phyloP scores from a whole-genome alignment of 2,888 invertebrate species.

The Lysandra bellargus region DNA sequence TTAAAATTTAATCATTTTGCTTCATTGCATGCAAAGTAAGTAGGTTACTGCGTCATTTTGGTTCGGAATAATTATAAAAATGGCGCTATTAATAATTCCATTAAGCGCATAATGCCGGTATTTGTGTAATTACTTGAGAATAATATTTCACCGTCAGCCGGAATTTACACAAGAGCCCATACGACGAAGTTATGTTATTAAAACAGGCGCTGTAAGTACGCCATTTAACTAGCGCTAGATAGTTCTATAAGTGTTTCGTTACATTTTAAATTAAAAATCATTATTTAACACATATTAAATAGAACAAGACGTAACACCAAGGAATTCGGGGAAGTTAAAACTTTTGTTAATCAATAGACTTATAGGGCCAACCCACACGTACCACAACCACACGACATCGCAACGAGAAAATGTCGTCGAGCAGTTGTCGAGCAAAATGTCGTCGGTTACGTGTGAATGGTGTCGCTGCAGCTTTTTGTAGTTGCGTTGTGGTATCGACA shows the following conservation, averaged over 20 bases:
- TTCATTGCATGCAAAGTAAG: slow-evolving; percentile 10
- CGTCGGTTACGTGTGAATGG: too few species aligned
- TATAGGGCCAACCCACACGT: too few species aligned
- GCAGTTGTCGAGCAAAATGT: too few species aligned
- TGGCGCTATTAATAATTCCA: slow-evolving; percentile 44
- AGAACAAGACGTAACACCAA: neutral
- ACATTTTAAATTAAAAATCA: neutral
- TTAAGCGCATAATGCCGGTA: slow-evolving; percentile 62
- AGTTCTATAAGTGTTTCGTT: neutral
- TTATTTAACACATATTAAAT: neutral
- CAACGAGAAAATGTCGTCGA: too few species aligned
- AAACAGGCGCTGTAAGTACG: slow-evolving; percentile 50
- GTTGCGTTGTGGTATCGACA: too few species aligned
- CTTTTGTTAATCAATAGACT: neutral
- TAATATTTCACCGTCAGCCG: slow-evolving; percentile 48
- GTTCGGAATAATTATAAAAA: slow-evolving; percentile 36
- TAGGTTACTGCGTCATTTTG: slow-evolving; percentile 23
- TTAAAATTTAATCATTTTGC: slow-evolving; percentile 6
- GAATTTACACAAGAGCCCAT: slow-evolving; percentile 59
- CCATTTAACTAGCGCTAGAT: slow-evolving; percentile 17
- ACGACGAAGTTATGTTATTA: slow-evolving; percentile 69
- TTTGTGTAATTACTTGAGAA: slow-evolving; percentile 67
- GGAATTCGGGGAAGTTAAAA: neutral
- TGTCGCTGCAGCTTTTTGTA: too few species aligned
- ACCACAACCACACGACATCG: too few species aligned